Evolutionary conservation across 1,140 invertebrate genomes (phyloP).

Genomic region (Hydropsyche tenuis): DNA sequence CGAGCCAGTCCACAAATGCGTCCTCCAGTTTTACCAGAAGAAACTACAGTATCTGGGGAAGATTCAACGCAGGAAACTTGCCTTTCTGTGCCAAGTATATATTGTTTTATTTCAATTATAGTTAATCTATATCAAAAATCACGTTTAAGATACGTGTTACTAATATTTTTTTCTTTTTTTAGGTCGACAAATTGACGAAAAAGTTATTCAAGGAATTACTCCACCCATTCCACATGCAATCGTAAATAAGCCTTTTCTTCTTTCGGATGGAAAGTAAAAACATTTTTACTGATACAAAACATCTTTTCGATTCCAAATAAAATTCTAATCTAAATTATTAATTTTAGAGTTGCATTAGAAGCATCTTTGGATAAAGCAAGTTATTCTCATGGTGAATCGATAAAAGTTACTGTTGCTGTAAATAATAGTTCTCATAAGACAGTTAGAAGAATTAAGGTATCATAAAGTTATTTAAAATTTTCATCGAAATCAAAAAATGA

Average conservation of each 20-base stretch:
- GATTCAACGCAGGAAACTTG: conserved; percentile 22
- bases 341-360: conserved; percentile 74
- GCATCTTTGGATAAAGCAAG: conserved; percentile 92
- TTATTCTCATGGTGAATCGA: conserved; percentile 91
- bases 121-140: too few species aligned
- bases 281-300: not conserved
- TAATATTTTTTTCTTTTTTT: conserved; percentile 5
- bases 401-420: conserved; percentile 86
- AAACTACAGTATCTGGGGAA: conserved; percentile 29
- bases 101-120: not conserved
- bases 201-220: conserved; percentile 39
- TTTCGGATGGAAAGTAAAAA: conserved; percentile 68
- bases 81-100: conserved; percentile 7
- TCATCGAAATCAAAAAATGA: too few species aligned
- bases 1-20: conserved; percentile 36
- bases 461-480: not conserved
- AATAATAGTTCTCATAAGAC: conserved; percentile 95
- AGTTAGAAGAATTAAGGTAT: conserved; percentile 85
- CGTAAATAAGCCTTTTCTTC: conserved; percentile 69
- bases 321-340: too few species aligned
- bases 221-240: conserved; percentile 55
- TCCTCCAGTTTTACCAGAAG: conserved; percentile 47
- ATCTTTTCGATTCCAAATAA: too few species aligned
- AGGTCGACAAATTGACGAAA: not conserved
- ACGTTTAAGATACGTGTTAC: not conserved